Evolutionary conservation across 1,140 invertebrate species (phyloP).

Genomic region (Muscidifurax raptorellus): DNA sequence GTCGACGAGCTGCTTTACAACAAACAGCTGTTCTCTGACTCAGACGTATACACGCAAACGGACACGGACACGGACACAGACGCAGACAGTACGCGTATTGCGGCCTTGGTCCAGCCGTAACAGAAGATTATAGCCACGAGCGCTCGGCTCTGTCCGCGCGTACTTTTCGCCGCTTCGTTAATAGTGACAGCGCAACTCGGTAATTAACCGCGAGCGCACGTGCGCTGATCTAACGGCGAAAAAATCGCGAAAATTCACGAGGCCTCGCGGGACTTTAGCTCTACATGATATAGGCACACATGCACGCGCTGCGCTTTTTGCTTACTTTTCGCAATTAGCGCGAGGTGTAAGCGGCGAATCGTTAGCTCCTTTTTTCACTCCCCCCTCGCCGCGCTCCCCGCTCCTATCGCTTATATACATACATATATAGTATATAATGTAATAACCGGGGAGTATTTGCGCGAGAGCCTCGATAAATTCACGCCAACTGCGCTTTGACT

Average conservation of each 20-base stretch:
- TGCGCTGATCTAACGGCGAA: conserved; percentile 45
- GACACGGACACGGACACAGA: too few relatives aligned
- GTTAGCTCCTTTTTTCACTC: background rate
- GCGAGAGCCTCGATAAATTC: conserved; percentile 12
- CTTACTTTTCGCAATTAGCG: conserved; percentile 22
- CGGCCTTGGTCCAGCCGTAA: conserved; percentile 66
- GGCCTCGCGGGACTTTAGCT: background rate
- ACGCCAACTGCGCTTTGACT: conserved; percentile 22
- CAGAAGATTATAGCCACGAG: conserved; percentile 57
- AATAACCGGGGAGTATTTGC: too few relatives aligned
- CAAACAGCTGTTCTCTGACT: conserved; percentile 65
- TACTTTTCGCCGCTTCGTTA: conserved; percentile 43
- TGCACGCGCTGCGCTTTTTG: background rate
- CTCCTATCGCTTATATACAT: background rate
- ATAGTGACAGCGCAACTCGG: conserved; percentile 33
- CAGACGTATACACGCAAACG: too few relatives aligned
- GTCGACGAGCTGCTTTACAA: conserved; percentile 59
- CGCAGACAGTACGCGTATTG: conserved; percentile 32
- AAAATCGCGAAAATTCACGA: conserved; percentile 34
- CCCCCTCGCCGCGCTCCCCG: too few relatives aligned
- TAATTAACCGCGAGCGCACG: conserved; percentile 51
- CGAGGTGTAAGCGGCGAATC: background rate
- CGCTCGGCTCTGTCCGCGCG: background rate
- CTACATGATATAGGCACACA: background rate
- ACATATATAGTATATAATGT: too few relatives aligned